These are phyloP conservation scores for Drosophila kikkawai DNA, from an alignment of 1,140 invertebrate species.

Conservation along the genomic window DNA sequence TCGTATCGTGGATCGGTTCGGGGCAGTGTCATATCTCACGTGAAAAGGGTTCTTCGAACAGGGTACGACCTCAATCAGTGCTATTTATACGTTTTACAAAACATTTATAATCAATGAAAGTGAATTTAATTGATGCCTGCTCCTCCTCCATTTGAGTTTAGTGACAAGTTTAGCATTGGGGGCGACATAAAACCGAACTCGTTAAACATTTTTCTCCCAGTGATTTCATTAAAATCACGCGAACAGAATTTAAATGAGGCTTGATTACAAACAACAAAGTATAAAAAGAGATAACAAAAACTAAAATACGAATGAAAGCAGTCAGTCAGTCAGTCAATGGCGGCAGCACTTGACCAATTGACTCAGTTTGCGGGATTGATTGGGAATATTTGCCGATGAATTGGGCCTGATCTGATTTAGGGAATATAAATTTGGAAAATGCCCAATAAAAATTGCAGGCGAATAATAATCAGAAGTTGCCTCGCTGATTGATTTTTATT, in stretches of 20 bases:
- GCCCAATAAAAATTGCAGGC: constrained; percentile 33
- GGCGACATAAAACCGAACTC: constrained; percentile 29
- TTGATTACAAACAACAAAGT: constrained; percentile 65
- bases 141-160: constrained; percentile 6
- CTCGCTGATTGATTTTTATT: constrained; percentile 76
- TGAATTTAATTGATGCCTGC: constrained; percentile 29
- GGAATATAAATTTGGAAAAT: constrained; percentile 17
- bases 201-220: constrained; percentile 53
- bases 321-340: constrained; percentile 46
- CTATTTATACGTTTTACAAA: constrained; percentile 5
- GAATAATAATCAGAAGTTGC: constrained; percentile 21
- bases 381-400: constrained; percentile 49
- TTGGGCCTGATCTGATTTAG: constrained; percentile 40
- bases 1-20: constrained; percentile 16
- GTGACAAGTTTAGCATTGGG: constrained; percentile 33
- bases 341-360: constrained; percentile 78
- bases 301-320: constrained; percentile 40
- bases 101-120: constrained; percentile 35
- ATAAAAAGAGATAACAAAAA: constrained; percentile 33
- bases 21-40: constrained; percentile 4
- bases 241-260: constrained; percentile 78
- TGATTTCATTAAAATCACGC: constrained; percentile 78
- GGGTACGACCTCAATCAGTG: constrained; percentile 20
- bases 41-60: constrained; percentile 3
- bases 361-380: constrained; percentile 66